A percentile compares a stretch with the other conserved stretches of the same genome.
phyloP scores from a whole-genome alignment of 2,797 vertebrate genomes.

The Acipenser transmontanus region DNA sequence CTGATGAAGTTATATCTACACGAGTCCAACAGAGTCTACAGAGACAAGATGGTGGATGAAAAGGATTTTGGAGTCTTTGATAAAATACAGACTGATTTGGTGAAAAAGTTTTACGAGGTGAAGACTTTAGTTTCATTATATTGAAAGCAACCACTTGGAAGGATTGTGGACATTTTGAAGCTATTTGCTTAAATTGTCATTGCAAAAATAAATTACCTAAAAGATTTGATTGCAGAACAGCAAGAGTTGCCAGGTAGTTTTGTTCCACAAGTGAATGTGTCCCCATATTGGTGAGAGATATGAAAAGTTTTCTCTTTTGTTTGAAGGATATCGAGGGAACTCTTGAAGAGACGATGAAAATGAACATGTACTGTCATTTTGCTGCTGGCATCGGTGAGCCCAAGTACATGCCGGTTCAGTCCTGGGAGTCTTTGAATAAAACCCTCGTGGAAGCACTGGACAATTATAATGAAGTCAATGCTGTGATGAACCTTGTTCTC shows the following conservation, averaged over 20 bases:
- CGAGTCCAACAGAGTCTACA: constrained; percentile 83
- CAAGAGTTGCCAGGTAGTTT: too few relatives aligned
- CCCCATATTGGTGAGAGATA: too few relatives aligned
- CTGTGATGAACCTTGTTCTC: constrained; percentile 80
- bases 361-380: constrained; percentile 88
- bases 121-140: not conserved
- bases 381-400: constrained; percentile 71
- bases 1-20: constrained; percentile 85
- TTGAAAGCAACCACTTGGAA: too few relatives aligned
- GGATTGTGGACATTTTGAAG: too few relatives aligned
- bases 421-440: constrained; percentile 74
- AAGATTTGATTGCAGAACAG: too few relatives aligned
- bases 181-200: too few relatives aligned
- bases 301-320: constrained; percentile 22
- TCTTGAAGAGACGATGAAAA: constrained; percentile 52
- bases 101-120: constrained; percentile 79
- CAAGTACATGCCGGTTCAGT: constrained; percentile 71
- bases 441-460: constrained; percentile 76
- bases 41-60: constrained; percentile 85
- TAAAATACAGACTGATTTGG: constrained; percentile 75
- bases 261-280: too few relatives aligned
- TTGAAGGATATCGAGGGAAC: constrained; percentile 66
- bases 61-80: constrained; percentile 74
- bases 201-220: too few relatives aligned
- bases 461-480: constrained; percentile 81